Conservation (phyloP, 2,888 invertebrate genomes). For the Pachymerium ferrugineum region DNA sequence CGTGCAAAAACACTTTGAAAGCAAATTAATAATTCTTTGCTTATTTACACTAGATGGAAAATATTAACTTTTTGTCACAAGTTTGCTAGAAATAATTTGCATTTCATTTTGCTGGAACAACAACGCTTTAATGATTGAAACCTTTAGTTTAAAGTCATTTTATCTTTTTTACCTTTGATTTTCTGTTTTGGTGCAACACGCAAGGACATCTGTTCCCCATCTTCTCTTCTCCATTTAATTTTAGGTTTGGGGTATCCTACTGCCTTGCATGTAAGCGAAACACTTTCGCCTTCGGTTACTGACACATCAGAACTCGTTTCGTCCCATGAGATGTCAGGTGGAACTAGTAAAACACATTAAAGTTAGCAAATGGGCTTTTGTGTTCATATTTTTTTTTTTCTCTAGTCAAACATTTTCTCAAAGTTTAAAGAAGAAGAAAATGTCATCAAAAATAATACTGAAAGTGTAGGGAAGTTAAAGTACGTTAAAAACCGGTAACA, state of each 20-base stretch:
- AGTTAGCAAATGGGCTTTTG: too few species aligned
- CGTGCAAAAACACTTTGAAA: background rate
- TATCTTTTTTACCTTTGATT: slow-evolving; percentile 51
- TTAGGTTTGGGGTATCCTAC: slow-evolving; percentile 55
- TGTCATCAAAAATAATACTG: too few species aligned
- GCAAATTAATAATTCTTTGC: background rate
- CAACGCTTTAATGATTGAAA: background rate
- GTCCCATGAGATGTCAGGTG: slow-evolving; percentile 36
- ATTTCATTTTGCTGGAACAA: background rate
- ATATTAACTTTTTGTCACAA: too few species aligned
- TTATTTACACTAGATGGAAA: too few species aligned
- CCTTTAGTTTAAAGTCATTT: background rate
- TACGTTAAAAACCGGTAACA: too few species aligned
- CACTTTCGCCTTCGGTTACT: slow-evolving; percentile 40
- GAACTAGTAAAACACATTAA: slow-evolving; percentile 32
- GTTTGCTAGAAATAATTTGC: too few species aligned
- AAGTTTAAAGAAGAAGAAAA: too few species aligned
- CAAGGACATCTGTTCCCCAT: slow-evolving; percentile 73
- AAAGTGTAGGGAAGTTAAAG: too few species aligned
- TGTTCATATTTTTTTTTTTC: too few species aligned
- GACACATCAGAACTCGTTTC: slow-evolving; percentile 38
- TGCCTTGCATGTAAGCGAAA: slow-evolving; percentile 40
- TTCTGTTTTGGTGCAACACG: slow-evolving; percentile 68
- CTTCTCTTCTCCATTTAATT: slow-evolving; percentile 80
- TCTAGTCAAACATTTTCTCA: too few species aligned